Percentiles rank a stretch among this genome's conserved stretches.
These are phyloP conservation scores for Tachyglossus aculeatus DNA, from an alignment of 2,797 vertebrate genomes.

Conservation along the genomic window DNA sequence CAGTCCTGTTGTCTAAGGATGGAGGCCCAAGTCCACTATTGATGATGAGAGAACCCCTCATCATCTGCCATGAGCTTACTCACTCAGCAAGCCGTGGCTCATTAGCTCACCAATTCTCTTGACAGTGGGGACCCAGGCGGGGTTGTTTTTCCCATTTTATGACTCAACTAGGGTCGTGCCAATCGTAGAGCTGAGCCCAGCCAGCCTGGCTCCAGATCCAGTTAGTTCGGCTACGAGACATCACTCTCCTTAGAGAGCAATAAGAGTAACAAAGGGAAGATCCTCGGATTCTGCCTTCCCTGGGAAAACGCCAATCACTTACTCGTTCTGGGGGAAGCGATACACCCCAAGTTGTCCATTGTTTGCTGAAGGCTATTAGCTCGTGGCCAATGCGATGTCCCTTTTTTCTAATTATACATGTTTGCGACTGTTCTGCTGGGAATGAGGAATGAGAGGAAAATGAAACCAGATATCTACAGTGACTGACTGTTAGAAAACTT, in stretches of 20 bases:
- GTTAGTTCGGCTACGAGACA: neutral
- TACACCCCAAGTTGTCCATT: slow-evolving; percentile 21
- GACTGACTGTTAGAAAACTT: slow-evolving; percentile 84
- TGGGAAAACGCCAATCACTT: neutral
- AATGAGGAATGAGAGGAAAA: slow-evolving; percentile 66
- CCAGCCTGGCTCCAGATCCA: neutral
- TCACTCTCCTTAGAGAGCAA: neutral
- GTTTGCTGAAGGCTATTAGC: slow-evolving; percentile 30
- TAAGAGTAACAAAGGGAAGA: slow-evolving; percentile 20
- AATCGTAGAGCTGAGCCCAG: neutral
- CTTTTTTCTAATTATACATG: slow-evolving; percentile 62
- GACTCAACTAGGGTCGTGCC: neutral
- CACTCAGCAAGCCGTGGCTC: neutral
- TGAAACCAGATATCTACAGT: slow-evolving; percentile 77
- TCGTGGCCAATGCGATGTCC: slow-evolving; percentile 57
- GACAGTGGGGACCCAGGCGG: neutral
- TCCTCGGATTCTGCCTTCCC: slow-evolving; percentile 3
- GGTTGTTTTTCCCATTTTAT: neutral
- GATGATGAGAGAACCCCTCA: no score
- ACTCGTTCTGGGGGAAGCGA: slow-evolving; percentile 13
- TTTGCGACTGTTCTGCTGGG: slow-evolving; percentile 64
- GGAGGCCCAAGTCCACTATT: no score
- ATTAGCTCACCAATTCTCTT: no score
- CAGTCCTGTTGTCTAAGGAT: no score
- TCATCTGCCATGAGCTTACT: no score